Percentiles rank a stretch among this genome's conserved stretches.
Evolutionary conservation across 2,113 vertebrate genomes (phyloP).

Genomic region (Castor canadensis): DNA sequence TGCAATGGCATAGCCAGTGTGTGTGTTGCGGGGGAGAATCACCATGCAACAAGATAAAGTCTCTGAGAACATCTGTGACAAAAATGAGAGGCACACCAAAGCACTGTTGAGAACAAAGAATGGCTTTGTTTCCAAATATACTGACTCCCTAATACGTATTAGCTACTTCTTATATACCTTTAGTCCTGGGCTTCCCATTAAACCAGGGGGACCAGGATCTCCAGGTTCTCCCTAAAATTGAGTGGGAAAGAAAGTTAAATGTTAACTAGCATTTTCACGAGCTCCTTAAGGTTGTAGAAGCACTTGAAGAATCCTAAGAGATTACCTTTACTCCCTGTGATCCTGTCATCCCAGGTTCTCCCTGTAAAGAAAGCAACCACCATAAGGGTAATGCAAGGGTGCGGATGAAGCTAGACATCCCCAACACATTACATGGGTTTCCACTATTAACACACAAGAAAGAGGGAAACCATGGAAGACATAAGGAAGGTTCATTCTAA

Average conservation of each 20-base stretch:
- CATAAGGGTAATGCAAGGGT: slow-evolving; percentile 30
- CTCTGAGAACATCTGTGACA: slow-evolving; percentile 17
- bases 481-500: background rate
- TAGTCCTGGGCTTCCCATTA: slow-evolving; percentile 88
- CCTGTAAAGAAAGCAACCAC: slow-evolving; percentile 83
- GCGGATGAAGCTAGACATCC: background rate
- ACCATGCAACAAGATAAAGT: slow-evolving; percentile 47
- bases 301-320: background rate
- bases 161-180: slow-evolving; percentile 82
- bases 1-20: background rate
- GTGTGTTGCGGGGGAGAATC: background rate
- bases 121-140: background rate
- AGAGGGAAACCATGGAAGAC: background rate
- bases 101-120: background rate
- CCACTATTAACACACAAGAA: background rate
- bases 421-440: background rate
- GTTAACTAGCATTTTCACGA: background rate
- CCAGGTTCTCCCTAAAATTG: slow-evolving; percentile 86
- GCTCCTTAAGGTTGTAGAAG: background rate
- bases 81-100: background rate
- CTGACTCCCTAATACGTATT: background rate
- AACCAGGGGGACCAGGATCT: slow-evolving; percentile 87
- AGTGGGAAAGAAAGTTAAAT: background rate
- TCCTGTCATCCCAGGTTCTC: slow-evolving; percentile 87
- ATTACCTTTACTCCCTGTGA: slow-evolving; percentile 91